A percentile compares a stretch with the other conserved stretches of the same genome.
Conservation (phyloP, 2,113 vertebrate genomes). For the Thymallus thymallus region DNA sequence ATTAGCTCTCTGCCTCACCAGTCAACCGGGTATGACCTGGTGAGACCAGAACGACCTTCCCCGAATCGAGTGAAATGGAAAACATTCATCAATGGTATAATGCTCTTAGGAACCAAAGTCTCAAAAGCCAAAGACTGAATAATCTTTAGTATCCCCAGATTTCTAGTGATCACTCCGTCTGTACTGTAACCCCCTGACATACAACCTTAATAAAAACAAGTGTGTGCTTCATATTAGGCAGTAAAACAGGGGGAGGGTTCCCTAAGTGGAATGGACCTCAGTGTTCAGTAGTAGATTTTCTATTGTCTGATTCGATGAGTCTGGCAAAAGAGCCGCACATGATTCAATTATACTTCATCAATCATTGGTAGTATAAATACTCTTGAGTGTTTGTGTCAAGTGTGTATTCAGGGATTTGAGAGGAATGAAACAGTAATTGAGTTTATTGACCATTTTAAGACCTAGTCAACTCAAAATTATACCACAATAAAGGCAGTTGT, state of each 20-base stretch:
- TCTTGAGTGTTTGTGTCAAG: background rate
- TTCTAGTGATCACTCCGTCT: too few species aligned
- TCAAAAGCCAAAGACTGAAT: too few species aligned
- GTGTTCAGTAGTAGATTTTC: background rate
- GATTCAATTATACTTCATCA: slow-evolving; percentile 21
- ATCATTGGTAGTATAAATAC: slow-evolving; percentile 8
- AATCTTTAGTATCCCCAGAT: too few species aligned
- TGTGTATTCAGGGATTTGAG: background rate
- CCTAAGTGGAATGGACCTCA: background rate
- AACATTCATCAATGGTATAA: too few species aligned
- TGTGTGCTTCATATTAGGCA: background rate
- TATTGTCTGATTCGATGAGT: background rate
- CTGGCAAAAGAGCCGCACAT: background rate
- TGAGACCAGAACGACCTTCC: too few species aligned
- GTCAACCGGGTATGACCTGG: too few species aligned
- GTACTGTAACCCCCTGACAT: too few species aligned
- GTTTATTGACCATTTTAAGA: background rate
- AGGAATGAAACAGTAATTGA: slow-evolving; percentile 22
- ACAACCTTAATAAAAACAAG: too few species aligned
- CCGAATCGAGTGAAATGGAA: too few species aligned
- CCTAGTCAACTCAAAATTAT: too few species aligned
- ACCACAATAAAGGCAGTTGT: too few species aligned
- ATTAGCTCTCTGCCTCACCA: background rate
- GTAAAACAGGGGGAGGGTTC: background rate
- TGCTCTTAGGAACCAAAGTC: too few species aligned